phyloP scores from a whole-genome alignment of 2,113 vertebrate species.

The Dascyllus trimaculatus region DNA sequence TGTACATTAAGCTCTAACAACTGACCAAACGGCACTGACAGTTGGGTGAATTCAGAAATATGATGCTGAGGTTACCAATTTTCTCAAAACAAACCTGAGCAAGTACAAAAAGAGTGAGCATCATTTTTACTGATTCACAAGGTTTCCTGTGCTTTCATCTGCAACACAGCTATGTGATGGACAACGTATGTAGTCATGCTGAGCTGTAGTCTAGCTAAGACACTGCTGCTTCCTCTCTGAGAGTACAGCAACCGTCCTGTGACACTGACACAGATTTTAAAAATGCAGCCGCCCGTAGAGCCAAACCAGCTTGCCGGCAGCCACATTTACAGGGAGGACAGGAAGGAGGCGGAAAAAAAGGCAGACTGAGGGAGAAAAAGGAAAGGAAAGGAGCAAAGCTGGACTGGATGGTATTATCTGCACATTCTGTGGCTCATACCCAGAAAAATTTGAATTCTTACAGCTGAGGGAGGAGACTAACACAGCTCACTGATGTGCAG shows the following conservation, averaged over 20 bases:
- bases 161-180: neutral
- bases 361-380: neutral
- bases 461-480: conserved; percentile 61
- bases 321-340: conserved; percentile 42
- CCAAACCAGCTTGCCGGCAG: conserved; percentile 26
- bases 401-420: conserved; percentile 46
- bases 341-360: conserved; percentile 21
- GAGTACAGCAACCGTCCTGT: conserved; percentile 46
- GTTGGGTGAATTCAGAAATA: neutral
- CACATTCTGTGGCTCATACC: conserved; percentile 56
- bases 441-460: conserved; percentile 62
- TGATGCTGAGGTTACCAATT: no score
- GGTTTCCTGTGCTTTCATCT: neutral
- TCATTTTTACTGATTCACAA: no score
- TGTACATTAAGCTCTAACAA: neutral
- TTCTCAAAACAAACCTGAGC: no score
- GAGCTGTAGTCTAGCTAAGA: neutral
- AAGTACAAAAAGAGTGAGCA: no score
- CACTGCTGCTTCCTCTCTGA: conserved; percentile 5
- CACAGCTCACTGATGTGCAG: conserved; percentile 12
- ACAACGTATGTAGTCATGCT: neutral
- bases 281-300: conserved; percentile 57
- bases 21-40: neutral
- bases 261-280: conserved; percentile 69
- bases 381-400: conserved; percentile 18